Percentiles rank a stretch among this genome's conserved stretches.
Evolutionary conservation across 2,113 vertebrate species (phyloP).

Genomic region (Caloenas nicobarica): DNA sequence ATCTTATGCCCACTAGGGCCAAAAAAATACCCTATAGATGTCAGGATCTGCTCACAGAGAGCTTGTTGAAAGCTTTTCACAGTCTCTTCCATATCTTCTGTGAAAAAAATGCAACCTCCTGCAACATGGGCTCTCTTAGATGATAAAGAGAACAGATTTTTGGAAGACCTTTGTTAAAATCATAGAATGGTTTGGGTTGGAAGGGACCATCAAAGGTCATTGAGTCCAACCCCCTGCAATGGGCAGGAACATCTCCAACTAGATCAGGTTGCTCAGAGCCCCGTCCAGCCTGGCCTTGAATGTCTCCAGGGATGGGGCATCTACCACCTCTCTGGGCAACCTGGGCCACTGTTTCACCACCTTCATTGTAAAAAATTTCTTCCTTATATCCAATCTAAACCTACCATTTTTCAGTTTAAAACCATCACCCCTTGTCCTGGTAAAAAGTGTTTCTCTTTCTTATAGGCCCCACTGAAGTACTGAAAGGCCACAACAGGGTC

Average conservation of each 20-base stretch:
- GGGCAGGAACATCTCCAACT: no score
- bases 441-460: not conserved
- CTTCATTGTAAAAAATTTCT: not conserved
- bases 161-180: not conserved
- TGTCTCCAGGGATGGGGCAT: not conserved
- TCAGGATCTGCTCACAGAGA: not conserved
- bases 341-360: not conserved
- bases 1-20: not conserved
- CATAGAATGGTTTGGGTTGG: no score
- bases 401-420: no score
- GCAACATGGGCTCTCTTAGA: not conserved
- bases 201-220: no score
- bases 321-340: not conserved
- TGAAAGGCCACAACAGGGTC: not conserved
- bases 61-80: not conserved
- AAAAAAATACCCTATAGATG: not conserved
- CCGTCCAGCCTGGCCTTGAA: not conserved
- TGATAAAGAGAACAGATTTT: not conserved
- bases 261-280: no score
- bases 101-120: not conserved
- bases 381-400: no score
- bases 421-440: no score
- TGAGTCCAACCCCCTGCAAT: no score
- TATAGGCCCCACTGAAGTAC: not conserved
- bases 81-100: not conserved